These are phyloP conservation scores for Phymanthus crucifer DNA, from an alignment of 92 coral and sea anemone genomes.

Conservation along the genomic window DNA sequence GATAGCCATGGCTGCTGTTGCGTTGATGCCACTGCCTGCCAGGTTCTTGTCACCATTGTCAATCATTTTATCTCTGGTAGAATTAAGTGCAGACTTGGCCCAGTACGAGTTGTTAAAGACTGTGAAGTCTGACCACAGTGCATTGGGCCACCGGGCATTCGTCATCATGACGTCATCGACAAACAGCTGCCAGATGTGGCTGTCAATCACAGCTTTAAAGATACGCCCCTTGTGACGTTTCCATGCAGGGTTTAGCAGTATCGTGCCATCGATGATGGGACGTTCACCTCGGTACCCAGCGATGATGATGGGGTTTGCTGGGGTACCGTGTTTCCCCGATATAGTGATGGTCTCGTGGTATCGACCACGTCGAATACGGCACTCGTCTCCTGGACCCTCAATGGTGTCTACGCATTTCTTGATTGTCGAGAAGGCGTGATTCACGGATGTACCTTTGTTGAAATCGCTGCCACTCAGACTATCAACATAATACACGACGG, in stretches of 20 bases:
- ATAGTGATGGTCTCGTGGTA: constrained; percentile 69
- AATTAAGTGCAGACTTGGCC: constrained; percentile 63
- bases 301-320: constrained; percentile 50
- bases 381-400: constrained; percentile 57
- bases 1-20: constrained; percentile 72
- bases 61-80: constrained; percentile 58
- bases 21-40: constrained; percentile 72
- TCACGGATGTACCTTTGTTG: constrained; percentile 25
- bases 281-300: constrained; percentile 64
- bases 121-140: constrained; percentile 73
- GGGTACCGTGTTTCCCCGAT: constrained; percentile 54
- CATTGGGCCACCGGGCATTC: constrained; percentile 87
- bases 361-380: constrained; percentile 56
- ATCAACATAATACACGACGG: constrained; percentile 35
- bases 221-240: constrained; percentile 19
- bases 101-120: constrained; percentile 61
- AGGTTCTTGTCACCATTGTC: constrained; percentile 61
- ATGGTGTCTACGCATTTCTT: constrained; percentile 41
- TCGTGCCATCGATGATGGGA: constrained; percentile 75
- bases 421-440: constrained; percentile 39
- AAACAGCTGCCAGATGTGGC: constrained; percentile 66
- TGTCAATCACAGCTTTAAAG: constrained; percentile 42
- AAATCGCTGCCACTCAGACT: constrained; percentile 23
- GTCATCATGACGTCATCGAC: constrained; percentile 70
- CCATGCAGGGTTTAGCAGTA: constrained; percentile 46